These are phyloP conservation scores for Lepisosteus osseus DNA, from an alignment of 2,113 vertebrate genomes.

Conservation along the genomic window DNA sequence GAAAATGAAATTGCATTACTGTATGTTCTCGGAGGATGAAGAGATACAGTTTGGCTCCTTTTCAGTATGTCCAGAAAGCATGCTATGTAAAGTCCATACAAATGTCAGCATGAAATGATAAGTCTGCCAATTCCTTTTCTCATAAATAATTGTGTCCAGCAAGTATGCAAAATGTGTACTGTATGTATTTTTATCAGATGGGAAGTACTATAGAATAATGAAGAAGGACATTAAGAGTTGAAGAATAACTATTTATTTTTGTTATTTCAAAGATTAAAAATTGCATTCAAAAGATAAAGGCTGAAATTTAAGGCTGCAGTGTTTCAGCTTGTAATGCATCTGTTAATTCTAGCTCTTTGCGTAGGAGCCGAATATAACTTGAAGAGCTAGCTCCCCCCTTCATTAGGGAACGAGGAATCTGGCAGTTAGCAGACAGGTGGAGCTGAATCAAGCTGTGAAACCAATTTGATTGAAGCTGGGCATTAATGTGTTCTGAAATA, in stretches of 20 bases:
- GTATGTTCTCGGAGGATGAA: background rate
- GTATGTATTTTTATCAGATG: no score
- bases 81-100: background rate
- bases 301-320: no score
- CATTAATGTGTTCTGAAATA: conserved; percentile 55
- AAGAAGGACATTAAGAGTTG: no score
- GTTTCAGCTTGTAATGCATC: no score
- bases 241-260: no score
- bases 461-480: conserved; percentile 66
- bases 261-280: no score
- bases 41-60: background rate
- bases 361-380: conserved; percentile 76
- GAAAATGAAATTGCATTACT: conserved; percentile 5
- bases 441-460: conserved; percentile 64
- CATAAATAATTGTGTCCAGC: no score
- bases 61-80: background rate
- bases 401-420: conserved; percentile 58
- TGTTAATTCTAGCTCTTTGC: conserved; percentile 80
- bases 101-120: conserved; percentile 26
- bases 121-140: conserved; percentile 25
- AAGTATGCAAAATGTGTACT: no score
- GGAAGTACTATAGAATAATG: no score
- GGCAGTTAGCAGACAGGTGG: conserved; percentile 72
- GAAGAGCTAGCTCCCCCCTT: conserved; percentile 75
- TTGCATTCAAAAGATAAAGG: no score